phyloP scores from a whole-genome alignment of 2,797 vertebrate species.

The Chrosomus eos region DNA sequence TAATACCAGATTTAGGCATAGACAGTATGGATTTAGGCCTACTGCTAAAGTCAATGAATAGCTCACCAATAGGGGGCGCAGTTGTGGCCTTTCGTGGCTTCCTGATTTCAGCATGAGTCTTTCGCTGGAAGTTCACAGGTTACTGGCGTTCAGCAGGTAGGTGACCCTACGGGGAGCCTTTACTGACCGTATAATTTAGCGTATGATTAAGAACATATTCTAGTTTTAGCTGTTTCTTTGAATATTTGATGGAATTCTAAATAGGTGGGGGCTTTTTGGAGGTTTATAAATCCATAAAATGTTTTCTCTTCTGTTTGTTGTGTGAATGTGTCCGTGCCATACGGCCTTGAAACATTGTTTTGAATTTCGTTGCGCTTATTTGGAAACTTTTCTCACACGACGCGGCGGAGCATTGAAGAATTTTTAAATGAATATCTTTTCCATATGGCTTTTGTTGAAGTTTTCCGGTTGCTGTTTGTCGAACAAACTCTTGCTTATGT shows the following conservation, averaged over 20 bases:
- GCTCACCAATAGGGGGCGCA: constrained; percentile 13
- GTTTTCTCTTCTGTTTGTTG: constrained; percentile 16
- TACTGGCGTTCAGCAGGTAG: constrained; percentile 51
- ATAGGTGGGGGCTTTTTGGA: not conserved
- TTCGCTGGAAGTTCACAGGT: constrained; percentile 40
- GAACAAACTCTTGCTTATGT: not conserved
- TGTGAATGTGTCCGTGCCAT: not conserved
- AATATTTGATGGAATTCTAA: not conserved
- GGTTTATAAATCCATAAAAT: not conserved
- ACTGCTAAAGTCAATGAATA: no score
- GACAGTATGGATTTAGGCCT: no score
- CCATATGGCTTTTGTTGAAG: not conserved
- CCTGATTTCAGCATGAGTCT: constrained; percentile 38
- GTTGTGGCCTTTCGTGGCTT: constrained; percentile 21
- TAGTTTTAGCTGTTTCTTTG: not conserved
- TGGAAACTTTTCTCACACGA: not conserved
- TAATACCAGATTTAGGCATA: not conserved
- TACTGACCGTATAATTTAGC: not conserved
- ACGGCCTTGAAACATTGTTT: constrained; percentile 32
- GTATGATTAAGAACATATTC: not conserved
- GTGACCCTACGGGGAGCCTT: not conserved
- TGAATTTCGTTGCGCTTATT: not conserved
- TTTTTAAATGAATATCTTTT: not conserved
- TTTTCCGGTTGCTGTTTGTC: not conserved
- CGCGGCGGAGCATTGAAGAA: not conserved